Conservation (phyloP, 2,113 vertebrate species). For the Rhegmatorhina hoffmannsi region DNA sequence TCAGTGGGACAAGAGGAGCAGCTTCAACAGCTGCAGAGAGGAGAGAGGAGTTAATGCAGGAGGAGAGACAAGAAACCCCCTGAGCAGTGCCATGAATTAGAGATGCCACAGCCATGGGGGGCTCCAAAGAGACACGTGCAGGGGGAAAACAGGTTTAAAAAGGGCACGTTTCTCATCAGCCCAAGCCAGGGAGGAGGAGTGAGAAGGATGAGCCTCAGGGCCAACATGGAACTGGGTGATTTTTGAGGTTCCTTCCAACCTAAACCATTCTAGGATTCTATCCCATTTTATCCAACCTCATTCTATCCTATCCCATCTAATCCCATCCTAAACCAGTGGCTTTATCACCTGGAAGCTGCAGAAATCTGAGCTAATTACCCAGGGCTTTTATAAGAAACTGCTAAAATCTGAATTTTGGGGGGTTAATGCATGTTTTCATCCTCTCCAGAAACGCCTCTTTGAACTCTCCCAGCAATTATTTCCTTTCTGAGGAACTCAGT, state of each 20-base stretch:
- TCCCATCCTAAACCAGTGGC: background rate
- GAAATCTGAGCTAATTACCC: background rate
- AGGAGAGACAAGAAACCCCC: background rate
- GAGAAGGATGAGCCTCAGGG: background rate
- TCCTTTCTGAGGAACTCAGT: background rate
- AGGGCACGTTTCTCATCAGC: accelerated
- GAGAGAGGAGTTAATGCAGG: background rate
- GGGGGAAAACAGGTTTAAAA: background rate
- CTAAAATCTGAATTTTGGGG: background rate
- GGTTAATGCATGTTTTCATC: background rate
- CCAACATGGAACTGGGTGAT: background rate
- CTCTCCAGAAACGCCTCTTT: background rate
- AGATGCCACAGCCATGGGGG: background rate
- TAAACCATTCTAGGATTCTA: background rate
- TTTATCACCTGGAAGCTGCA: background rate
- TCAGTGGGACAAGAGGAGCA: background rate
- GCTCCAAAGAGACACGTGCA: accelerated
- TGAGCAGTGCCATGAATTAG: background rate
- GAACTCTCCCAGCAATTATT: background rate
- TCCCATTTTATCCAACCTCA: background rate
- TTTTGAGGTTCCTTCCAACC: background rate
- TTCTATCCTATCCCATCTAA: too few relatives aligned
- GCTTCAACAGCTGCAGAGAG: background rate
- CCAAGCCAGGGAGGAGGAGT: background rate
- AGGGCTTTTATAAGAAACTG: background rate